Evolutionary conservation across 2,888 invertebrate genomes (phyloP).

Genomic region (Heterodera filipjevi): DNA sequence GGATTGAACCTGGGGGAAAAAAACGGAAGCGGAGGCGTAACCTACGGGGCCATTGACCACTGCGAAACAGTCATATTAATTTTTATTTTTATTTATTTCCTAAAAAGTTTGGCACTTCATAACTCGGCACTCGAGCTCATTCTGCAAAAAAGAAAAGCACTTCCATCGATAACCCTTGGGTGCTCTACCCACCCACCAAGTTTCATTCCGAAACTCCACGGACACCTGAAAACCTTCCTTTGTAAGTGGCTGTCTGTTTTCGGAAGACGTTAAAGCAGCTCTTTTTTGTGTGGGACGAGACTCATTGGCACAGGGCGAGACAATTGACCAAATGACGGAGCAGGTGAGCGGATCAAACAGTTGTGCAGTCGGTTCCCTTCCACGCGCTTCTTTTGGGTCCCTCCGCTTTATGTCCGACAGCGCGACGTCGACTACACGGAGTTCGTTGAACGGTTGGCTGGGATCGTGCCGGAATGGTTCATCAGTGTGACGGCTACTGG

Average conservation of each 20-base stretch:
- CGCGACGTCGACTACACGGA: not conserved
- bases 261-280: not conserved
- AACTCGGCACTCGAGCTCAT: no score
- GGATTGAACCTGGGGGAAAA: no score
- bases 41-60: no score
- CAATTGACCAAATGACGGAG: slow-evolving; percentile 9
- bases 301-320: not conserved
- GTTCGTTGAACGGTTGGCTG: not conserved
- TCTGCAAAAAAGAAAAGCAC: no score
- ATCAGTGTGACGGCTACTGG: not conserved
- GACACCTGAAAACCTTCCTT: no score
- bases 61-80: no score
- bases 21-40: no score
- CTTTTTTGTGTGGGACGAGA: not conserved
- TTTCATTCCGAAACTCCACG: no score
- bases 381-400: not conserved
- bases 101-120: no score
- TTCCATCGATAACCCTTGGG: no score
- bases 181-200: no score
- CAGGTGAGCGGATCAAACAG: slow-evolving; percentile 1
- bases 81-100: no score
- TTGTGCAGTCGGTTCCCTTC: not conserved
- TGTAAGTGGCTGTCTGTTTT: not conserved
- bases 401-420: slow-evolving; percentile 1
- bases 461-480: not conserved